phyloP scores from a whole-genome alignment of 2,797 vertebrate genomes.

The Channallabes apus region DNA sequence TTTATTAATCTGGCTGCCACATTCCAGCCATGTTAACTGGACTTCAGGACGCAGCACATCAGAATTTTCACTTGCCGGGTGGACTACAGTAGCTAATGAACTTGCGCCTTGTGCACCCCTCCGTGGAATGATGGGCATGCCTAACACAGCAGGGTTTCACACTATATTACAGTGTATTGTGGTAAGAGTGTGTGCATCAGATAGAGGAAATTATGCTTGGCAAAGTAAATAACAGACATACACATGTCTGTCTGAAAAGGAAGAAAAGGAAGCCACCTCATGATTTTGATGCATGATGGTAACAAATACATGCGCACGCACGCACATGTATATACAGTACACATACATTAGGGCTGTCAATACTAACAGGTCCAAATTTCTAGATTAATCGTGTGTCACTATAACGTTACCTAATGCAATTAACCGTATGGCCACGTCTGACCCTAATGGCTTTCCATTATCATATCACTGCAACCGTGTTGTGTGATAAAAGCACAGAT shows the following conservation, averaged over 20 bases:
- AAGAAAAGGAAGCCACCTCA: background rate
- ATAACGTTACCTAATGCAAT: too few species aligned
- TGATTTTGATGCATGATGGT: background rate
- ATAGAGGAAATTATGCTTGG: background rate
- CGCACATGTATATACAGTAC: too few species aligned
- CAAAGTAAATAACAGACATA: background rate
- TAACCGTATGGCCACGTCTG: too few species aligned
- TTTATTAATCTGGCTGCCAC: background rate
- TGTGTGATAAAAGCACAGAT: too few species aligned
- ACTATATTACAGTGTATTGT: background rate
- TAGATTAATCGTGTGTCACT: too few species aligned
- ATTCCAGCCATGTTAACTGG: background rate
- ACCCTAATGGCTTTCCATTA: too few species aligned
- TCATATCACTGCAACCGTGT: too few species aligned
- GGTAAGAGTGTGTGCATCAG: background rate
- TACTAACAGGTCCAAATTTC: too few species aligned
- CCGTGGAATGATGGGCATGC: background rate
- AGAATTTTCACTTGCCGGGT: background rate
- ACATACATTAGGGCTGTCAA: too few species aligned
- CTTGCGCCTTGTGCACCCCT: background rate
- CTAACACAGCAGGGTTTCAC: constrained; percentile 6
- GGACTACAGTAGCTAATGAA: constrained; percentile 7
- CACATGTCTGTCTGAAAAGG: too few species aligned
- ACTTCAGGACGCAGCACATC: constrained; percentile 4
- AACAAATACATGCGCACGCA: background rate